Evolutionary conservation across 1,140 invertebrate genomes (phyloP).

Genomic region (Tenebrio molitor): DNA sequence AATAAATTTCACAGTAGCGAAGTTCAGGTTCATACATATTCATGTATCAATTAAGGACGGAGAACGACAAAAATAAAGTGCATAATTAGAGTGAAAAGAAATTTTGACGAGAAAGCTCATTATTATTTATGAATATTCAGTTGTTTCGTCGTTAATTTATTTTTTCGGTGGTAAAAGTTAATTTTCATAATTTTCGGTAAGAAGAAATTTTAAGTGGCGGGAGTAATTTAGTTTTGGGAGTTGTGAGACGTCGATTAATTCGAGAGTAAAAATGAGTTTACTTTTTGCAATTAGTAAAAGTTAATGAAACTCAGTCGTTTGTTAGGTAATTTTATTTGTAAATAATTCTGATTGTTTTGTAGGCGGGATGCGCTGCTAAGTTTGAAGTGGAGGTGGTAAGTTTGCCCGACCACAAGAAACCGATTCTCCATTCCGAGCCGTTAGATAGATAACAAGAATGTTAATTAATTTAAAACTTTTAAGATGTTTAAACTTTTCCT

Average conservation of each 20-base stretch:
- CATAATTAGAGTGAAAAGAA: slow-evolving; percentile 46
- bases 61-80: slow-evolving; percentile 47
- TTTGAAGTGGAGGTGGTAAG: slow-evolving; percentile 43
- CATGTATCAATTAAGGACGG: slow-evolving; percentile 45
- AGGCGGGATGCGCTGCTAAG: slow-evolving; percentile 40
- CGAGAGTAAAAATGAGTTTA: not conserved
- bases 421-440: slow-evolving; percentile 55
- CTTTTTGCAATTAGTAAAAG: slow-evolving; percentile 6
- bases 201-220: slow-evolving; percentile 5
- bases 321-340: slow-evolving; percentile 3
- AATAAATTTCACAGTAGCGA: slow-evolving; percentile 32
- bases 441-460: slow-evolving; percentile 59
- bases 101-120: slow-evolving; percentile 44
- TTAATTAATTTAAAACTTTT: slow-evolving; percentile 59
- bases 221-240: slow-evolving; percentile 2
- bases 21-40: slow-evolving; percentile 42
- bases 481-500: slow-evolving; percentile 52
- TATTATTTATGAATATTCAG: slow-evolving; percentile 47
- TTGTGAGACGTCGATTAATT: not conserved
- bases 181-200: slow-evolving; percentile 41
- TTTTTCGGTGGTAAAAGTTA: slow-evolving; percentile 33
- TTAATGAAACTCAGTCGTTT: not conserved
- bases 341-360: slow-evolving; percentile 55
- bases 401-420: slow-evolving; percentile 52
- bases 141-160: slow-evolving; percentile 44